Base-by-base conservation (phyloP, 2,113 vertebrate genomes). In the Herpetotheres cachinnans region DNA sequence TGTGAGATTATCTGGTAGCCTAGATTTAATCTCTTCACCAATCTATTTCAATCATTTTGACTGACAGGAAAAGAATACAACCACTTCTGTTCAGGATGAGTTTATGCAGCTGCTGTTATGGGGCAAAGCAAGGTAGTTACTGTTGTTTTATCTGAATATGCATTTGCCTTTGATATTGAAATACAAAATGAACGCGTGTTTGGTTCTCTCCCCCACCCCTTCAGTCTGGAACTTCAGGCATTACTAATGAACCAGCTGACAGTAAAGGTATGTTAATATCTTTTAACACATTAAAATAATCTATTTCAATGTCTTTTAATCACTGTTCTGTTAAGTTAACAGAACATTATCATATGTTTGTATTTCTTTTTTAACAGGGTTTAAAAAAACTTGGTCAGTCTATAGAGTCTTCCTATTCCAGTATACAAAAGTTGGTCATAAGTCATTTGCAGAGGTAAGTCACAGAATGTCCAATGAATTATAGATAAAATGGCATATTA, bases 301-400 rank as follows among this genome's bases (percentile, higher is more conserved):
- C 4, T 36, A 5, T 83, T 74, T 62, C 3, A 58, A 1, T 82
- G 42, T 50, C 3, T 90, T 69, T 67, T 59, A 47, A 36, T 79
- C 0, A 16, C 13, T 86, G 20, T 67, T 86, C 24, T 67, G 36
- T 56, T 86, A 61, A 36, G 17, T 50, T 91, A 77, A 52, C 13
- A 70, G 16, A 70, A 54, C 3, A 4, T 89, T 49, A 22, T 34
- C 72, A 8, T 12, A 8, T 38, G 15, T 10, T 69, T 59, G 3
- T 82, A 32, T 71, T 62, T 93, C 32, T 96, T 46, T 97, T 76
- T 52, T 95, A 67, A 89, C 91, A 99, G 99, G 99, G 99, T 30
- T 98, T 99, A 94, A 99, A 99, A 97, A 99, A 99, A 93, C 99
- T 99, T 26, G 99, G 99, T 78, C 99, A 99, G 74, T 99, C 99